Evolutionary conservation across 2,888 invertebrate genomes (phyloP), one percentile per base, ranked within the genome.

Genomic region (Serripes groenlandicus): DNA sequence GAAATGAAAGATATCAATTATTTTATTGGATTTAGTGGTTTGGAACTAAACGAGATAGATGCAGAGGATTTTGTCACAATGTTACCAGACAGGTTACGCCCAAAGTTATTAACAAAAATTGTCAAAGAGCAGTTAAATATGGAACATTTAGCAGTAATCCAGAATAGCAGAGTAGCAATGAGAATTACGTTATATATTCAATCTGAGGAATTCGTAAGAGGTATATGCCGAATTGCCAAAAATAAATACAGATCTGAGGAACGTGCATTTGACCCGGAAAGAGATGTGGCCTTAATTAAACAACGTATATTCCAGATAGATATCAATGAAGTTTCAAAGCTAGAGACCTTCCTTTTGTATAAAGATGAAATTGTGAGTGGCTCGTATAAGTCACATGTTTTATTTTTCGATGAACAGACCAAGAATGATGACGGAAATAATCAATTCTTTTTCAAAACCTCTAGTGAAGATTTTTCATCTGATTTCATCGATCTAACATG

Each of bases 11-110:
- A 34, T 21, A 35, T 83, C 18, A 42, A 75, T 30, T 80, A 62
- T 28, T 80, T 83, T 28, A 49, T 80, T 30, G 80, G 80, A 28
- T 80, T 80, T 37, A 7, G 26, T 60, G 58, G 71, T 56, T 34
- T 84, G 23, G 49, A 58, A 4, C 64, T 80, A 18, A 18, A 26
- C 32, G 18, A 34, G 2, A 11, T 32, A 52, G 72, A 80, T 54
- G 35, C 66, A 32, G 58, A 7, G 0, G 15, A 28, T 30, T 35
- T 37, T 28, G 66, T 83, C 26, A 62, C 26, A 42, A 54, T n/a
- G 21, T 34, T 74, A 9, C 83, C 83, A 35, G 34, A 34, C n/a
- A 11, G n/a, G 9, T 18, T 80, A 9, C 58, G 72, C 15, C 83
- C 83, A 28, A 9, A 64, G 18, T 35, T 83, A 26, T 37, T 83